These are phyloP conservation scores for Sebastes cheni DNA, from an alignment of 2,797 vertebrate genomes.

Conservation along the genomic window DNA sequence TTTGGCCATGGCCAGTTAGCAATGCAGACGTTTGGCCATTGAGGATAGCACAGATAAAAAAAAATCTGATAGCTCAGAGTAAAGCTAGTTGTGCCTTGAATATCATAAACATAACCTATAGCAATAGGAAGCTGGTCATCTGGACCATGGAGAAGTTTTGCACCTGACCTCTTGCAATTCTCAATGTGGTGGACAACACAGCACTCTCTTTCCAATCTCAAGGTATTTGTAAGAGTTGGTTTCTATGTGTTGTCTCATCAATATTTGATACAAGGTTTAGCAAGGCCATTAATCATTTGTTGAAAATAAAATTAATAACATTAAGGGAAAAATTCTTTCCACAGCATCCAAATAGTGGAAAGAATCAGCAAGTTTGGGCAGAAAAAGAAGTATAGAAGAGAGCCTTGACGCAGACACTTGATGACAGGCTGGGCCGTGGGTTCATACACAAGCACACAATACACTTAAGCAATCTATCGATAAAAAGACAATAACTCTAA, in stretches of 20 bases:
- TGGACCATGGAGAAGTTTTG: background rate
- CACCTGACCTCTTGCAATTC: background rate
- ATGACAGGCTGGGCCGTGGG: slow-evolving; percentile 24
- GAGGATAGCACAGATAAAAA: background rate
- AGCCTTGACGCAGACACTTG: slow-evolving; percentile 23
- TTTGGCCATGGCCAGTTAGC: background rate
- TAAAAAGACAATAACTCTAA: background rate
- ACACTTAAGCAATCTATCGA: background rate
- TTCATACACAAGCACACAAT: background rate
- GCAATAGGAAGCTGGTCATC: background rate
- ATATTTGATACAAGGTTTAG: slow-evolving; percentile 18
- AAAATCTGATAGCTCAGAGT: background rate
- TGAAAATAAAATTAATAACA: background rate
- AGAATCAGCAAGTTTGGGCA: background rate
- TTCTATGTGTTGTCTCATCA: slow-evolving; percentile 4
- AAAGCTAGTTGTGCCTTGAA: slow-evolving; percentile 14
- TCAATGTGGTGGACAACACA: background rate
- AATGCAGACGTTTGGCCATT: background rate
- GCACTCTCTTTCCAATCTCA: background rate
- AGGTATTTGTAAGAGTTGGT: background rate
- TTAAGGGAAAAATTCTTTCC: background rate
- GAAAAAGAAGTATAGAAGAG: background rate
- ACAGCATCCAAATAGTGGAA: background rate
- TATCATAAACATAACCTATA: background rate
- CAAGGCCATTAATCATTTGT: slow-evolving; percentile 15